These are phyloP conservation scores for Tiphia femorata DNA, from an alignment of 2,888 invertebrate genomes.

Conservation along the genomic window DNA sequence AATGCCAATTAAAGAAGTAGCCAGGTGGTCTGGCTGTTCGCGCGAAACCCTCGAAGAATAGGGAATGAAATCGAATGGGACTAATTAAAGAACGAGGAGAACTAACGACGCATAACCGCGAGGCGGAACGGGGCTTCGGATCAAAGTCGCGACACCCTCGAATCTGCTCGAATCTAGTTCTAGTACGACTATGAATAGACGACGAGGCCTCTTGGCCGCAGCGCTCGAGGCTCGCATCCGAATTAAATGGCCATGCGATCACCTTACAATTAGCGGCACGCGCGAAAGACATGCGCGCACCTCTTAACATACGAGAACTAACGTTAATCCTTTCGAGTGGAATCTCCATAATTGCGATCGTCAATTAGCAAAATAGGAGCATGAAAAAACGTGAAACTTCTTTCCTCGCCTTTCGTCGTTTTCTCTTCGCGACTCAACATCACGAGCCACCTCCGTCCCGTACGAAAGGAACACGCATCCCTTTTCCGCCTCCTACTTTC, in stretches of 20 bases:
- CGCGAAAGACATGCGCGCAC: slow-evolving; percentile 13
- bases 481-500: background rate
- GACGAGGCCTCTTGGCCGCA: slow-evolving; percentile 62
- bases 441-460: too few relatives aligned
- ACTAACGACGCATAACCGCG: slow-evolving; percentile 11
- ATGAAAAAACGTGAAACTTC: background rate
- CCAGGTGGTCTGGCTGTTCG: too few relatives aligned
- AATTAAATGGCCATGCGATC: slow-evolving; percentile 48
- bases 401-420: background rate
- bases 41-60: too few relatives aligned
- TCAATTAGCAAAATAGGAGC: too few relatives aligned
- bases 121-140: slow-evolving; percentile 57
- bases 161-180: slow-evolving; percentile 66
- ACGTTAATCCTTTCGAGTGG: too few relatives aligned
- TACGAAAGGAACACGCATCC: too few relatives aligned
- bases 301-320: too few relatives aligned
- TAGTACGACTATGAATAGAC: slow-evolving; percentile 67
- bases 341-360: too few relatives aligned
- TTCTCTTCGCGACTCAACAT: background rate
- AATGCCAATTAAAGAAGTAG: too few relatives aligned
- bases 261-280: slow-evolving; percentile 40
- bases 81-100: too few relatives aligned
- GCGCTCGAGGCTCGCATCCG: slow-evolving; percentile 46
- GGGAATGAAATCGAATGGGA: too few relatives aligned
- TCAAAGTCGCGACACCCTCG: slow-evolving; percentile 60